Base-by-base conservation (phyloP, 2,888 invertebrate species). In the Drosophila percnosoma region DNA sequence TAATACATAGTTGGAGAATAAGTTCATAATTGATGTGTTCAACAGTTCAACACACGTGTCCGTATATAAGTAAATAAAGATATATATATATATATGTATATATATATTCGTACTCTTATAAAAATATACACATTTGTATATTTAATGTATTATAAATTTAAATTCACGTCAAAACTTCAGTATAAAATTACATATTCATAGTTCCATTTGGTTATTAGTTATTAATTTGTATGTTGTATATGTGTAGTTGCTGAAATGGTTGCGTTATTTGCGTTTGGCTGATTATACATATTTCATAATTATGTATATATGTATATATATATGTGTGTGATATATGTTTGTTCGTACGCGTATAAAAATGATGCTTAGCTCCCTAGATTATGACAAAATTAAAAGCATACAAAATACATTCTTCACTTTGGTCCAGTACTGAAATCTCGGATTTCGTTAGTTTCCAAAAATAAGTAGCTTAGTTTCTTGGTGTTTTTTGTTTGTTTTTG, bases 391-490 rank as follows among this genome's bases (percentile, higher is more conserved):
- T 82, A 81, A 80, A 80, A 77, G 61, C 75, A 80, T 72, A 82
- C 21, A 76, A 82, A 79, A 83, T 89, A 89, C 81, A 83, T 88
- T 85, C 68, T 79, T 85, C 74, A 86, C 83, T 87, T 87, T 89
- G 86, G 87, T 90, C 82, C 89, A 87, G 90, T 90, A 76, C 74
- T 79, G 89, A 87, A 90, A 87, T 87, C 87, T 87, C 84, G 74
- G 87, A 90, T 87, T 89, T 80, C 90, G 63, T 86, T 87, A 80
- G 77, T 81, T 86, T 68, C 82, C 82, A 82, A 82, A 45, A 81
- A 68, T 62, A 31, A 59, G 51, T 74, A 75, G 51, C 65, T 63
- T 68, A 64, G 62, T 79, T 79, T 62, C 51, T 68, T 57, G 54
- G 53, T 53, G 59, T 58, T 52, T 53, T 51, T 15, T 15, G 15